A percentile compares a stretch with the other conserved stretches of the same genome.
Evolutionary conservation across 2,888 invertebrate species (phyloP).

Genomic region (Autographa pulchrina): DNA sequence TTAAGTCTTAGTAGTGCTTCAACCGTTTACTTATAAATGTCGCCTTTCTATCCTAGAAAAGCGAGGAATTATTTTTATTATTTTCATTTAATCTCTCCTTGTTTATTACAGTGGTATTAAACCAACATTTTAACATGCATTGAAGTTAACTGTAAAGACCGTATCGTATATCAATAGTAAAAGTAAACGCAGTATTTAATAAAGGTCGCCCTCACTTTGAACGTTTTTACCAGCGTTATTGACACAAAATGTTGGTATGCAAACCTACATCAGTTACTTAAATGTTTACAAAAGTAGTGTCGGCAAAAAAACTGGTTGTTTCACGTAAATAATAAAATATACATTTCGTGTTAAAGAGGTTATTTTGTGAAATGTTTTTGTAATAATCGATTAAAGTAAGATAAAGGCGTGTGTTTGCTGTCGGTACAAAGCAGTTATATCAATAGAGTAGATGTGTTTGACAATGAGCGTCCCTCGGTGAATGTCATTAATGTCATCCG

Average conservation of each 20-base stretch:
- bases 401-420: conserved; percentile 33
- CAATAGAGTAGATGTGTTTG: conserved; percentile 53
- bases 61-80: not conserved
- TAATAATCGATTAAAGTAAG: not conserved
- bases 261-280: conserved; percentile 4
- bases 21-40: too few relatives aligned
- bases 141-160: not conserved
- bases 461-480: conserved; percentile 68
- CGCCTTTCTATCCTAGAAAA: too few relatives aligned
- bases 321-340: not conserved
- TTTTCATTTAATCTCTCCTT: too few relatives aligned
- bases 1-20: too few relatives aligned
- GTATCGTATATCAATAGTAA: not conserved
- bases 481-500: conserved; percentile 76
- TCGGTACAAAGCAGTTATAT: conserved; percentile 35
- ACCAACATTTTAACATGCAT: not conserved
- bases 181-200: conserved; percentile 7
- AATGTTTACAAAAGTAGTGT: conserved; percentile 3
- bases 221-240: not conserved
- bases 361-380: not conserved
- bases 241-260: conserved; percentile 1
- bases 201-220: conserved; percentile 1
- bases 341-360: not conserved
- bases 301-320: not conserved
- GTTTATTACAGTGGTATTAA: not conserved